Conservation (phyloP, 2,113 vertebrate genomes). For the Thunnus maccoyii region DNA sequence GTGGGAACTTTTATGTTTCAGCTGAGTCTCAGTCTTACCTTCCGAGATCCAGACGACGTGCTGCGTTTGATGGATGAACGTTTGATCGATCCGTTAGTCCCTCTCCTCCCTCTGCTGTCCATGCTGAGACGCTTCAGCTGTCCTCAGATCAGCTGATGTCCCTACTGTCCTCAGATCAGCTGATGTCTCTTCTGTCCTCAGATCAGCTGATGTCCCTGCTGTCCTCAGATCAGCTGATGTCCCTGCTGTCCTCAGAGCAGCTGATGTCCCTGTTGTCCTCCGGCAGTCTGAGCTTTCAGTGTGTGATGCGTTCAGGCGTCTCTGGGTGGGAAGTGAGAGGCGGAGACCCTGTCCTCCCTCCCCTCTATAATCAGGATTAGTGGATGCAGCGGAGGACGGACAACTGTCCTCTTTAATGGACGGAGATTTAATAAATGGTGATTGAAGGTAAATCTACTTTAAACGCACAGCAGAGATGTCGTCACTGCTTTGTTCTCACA, state of each 20-base stretch:
- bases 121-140: constrained; percentile 49
- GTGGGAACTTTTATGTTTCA: not conserved
- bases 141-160: not conserved
- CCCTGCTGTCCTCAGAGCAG: not conserved
- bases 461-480: constrained; percentile 1
- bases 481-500: no score
- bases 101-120: constrained; percentile 74
- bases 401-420: constrained; percentile 88
- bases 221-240: not conserved
- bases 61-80: constrained; percentile 83
- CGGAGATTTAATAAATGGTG: constrained; percentile 95
- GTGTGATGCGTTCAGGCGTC: constrained; percentile 31
- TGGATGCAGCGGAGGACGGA: constrained; percentile 78
- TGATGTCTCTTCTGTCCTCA: not conserved
- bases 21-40: constrained; percentile 85
- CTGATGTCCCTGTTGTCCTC: not conserved
- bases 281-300: not conserved
- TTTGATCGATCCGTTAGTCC: constrained; percentile 89
- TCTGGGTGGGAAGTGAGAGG: constrained; percentile 6
- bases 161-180: not conserved
- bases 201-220: no score
- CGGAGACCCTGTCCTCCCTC: constrained; percentile 16
- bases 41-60: constrained; percentile 88
- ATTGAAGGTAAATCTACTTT: constrained; percentile 95
- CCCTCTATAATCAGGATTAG: constrained; percentile 93